These are phyloP conservation scores for Leptopilina boulardi DNA, from an alignment of 1,140 invertebrate genomes.

Conservation along the genomic window DNA sequence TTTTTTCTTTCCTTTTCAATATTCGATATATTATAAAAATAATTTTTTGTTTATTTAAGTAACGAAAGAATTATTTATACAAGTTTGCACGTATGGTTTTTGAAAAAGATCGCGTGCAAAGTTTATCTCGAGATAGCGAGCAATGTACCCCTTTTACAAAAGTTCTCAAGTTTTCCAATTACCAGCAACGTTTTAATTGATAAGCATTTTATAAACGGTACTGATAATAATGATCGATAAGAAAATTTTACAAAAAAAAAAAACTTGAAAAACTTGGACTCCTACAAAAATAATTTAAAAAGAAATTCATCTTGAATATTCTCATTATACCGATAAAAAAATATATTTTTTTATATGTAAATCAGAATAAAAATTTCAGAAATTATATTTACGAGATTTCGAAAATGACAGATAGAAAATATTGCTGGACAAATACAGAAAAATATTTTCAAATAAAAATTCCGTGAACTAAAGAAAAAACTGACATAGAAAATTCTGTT, in stretches of 20 bases:
- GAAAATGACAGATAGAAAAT: no score
- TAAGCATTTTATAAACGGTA: background rate
- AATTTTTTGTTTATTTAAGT: background rate
- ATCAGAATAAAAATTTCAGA: no score
- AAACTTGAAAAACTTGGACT: background rate
- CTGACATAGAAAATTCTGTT: no score
- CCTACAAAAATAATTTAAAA: background rate
- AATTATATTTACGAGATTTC: no score
- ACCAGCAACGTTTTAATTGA: background rate
- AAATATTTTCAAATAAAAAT: no score
- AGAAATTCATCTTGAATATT: background rate
- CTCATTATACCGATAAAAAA: no score
- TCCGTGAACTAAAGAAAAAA: no score
- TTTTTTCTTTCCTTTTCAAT: background rate
- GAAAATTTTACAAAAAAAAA: background rate
- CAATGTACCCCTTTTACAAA: background rate
- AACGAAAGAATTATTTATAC: background rate
- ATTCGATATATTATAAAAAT: background rate
- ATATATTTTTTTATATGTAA: no score
- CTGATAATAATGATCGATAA: background rate
- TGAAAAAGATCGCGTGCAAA: constrained; percentile 8
- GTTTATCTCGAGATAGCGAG: background rate
- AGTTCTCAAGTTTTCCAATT: constrained; percentile 1
- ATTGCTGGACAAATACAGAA: no score
- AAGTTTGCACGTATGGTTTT: background rate